Evolutionary conservation across 2,888 invertebrate genomes (phyloP).

Genomic region (Rhamnusium bicolor): DNA sequence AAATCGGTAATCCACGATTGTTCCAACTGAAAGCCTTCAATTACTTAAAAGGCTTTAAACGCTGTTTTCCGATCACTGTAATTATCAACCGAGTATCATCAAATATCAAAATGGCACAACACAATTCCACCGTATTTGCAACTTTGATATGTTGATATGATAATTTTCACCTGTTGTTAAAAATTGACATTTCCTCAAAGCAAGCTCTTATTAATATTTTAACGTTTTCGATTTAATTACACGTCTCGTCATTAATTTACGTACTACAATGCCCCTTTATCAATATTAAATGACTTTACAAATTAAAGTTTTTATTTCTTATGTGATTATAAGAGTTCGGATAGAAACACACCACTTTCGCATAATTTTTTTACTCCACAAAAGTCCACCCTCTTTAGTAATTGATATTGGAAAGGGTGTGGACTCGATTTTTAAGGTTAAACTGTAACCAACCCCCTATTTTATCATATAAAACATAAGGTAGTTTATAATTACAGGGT

Average conservation of each 20-base stretch:
- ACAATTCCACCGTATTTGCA: constrained; percentile 34
- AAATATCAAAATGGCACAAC: neutral
- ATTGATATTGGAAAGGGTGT: constrained; percentile 30
- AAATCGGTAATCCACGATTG: neutral
- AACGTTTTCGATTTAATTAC: constrained; percentile 40
- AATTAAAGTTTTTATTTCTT: constrained; percentile 30
- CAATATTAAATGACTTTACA: constrained; percentile 40
- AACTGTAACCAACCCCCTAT: constrained; percentile 20
- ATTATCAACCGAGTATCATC: neutral
- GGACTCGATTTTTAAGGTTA: neutral
- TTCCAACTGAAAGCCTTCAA: constrained; percentile 12
- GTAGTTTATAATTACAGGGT: constrained; percentile 28
- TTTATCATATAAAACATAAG: constrained; percentile 22
- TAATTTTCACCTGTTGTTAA: constrained; percentile 39
- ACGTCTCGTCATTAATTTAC: constrained; percentile 35
- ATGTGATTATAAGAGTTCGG: constrained; percentile 19
- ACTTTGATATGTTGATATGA: constrained; percentile 37
- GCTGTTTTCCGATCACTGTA: constrained; percentile 19
- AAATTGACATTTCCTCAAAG: constrained; percentile 35
- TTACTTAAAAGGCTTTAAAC: constrained; percentile 27
- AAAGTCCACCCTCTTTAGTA: constrained; percentile 26
- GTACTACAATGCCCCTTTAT: constrained; percentile 27
- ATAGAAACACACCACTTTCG: constrained; percentile 26
- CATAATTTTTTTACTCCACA: constrained; percentile 31
- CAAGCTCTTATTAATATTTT: constrained; percentile 37